Evolutionary conservation across 2,797 vertebrate species (phyloP).

Genomic region (Microctenopoma stevenorrisi): DNA sequence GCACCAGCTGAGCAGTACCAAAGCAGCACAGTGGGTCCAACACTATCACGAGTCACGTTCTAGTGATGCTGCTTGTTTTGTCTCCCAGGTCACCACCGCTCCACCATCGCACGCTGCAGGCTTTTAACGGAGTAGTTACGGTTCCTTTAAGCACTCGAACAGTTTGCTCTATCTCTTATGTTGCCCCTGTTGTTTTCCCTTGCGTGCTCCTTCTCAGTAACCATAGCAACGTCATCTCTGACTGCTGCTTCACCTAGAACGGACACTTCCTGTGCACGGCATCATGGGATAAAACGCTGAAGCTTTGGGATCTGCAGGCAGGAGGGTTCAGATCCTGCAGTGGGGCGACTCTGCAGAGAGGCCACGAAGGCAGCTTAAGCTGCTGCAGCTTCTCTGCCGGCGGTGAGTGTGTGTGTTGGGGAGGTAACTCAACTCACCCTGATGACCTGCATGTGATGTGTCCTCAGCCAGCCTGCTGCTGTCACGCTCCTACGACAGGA

Average conservation of each 20-base stretch:
- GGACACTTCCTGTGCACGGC: conserved; percentile 84
- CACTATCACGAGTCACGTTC: neutral
- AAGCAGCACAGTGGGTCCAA: fast-evolving
- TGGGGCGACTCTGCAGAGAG: conserved; percentile 66
- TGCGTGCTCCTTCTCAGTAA: conserved; percentile 69
- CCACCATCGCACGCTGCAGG: conserved; percentile 80
- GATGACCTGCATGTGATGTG: neutral
- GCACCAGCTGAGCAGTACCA: conserved; percentile 69
- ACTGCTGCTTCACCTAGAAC: conserved; percentile 83
- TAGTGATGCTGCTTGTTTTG: neutral
- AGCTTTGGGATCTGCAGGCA: conserved; percentile 83
- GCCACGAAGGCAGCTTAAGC: conserved; percentile 82
- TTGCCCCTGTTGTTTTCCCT: neutral
- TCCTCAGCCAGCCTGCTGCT: conserved; percentile 34
- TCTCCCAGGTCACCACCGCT: conserved; percentile 79
- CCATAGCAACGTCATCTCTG: conserved; percentile 80
- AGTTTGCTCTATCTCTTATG: neutral
- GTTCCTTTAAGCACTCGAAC: no score
- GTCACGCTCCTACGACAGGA: conserved; percentile 56
- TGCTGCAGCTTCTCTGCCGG: conserved; percentile 83
- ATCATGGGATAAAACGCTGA: conserved; percentile 85
- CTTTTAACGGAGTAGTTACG: no score
- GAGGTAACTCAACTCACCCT: no score
- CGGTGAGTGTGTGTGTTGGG: conserved; percentile 46
- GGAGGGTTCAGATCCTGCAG: conserved; percentile 75